phyloP scores from a whole-genome alignment of 1,140 invertebrate genomes.

The Ceratosolen solmsi region DNA sequence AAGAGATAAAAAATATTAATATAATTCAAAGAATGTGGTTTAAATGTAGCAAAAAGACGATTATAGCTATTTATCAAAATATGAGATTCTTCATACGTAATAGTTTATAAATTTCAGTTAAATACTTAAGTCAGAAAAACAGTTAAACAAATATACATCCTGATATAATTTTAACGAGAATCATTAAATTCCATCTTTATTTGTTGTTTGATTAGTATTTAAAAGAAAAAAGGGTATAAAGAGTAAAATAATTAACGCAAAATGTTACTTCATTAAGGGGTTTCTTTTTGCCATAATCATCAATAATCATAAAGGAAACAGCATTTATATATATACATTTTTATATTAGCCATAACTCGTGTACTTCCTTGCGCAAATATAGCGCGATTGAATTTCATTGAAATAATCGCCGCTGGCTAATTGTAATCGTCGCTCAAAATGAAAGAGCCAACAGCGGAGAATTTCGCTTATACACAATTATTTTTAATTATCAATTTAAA shows the following conservation, averaged over 20 bases:
- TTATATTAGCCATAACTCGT: slow-evolving; percentile 17
- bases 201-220: slow-evolving; percentile 14
- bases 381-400: slow-evolving; percentile 32
- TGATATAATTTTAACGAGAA: neutral
- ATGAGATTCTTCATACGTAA: too few relatives aligned
- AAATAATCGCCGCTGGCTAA: slow-evolving; percentile 18
- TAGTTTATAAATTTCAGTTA: too few relatives aligned
- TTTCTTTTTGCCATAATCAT: neutral
- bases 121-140: neutral
- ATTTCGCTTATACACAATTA: slow-evolving; percentile 36
- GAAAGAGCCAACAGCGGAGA: neutral
- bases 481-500: slow-evolving; percentile 49
- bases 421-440: slow-evolving; percentile 27
- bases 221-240: neutral
- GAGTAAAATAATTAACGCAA: slow-evolving; percentile 15
- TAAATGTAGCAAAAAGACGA: neutral
- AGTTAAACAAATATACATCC: neutral
- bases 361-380: neutral
- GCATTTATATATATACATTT: neutral
- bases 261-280: slow-evolving; percentile 21
- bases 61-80: too few relatives aligned
- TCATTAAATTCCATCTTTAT: slow-evolving; percentile 11
- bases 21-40: too few relatives aligned
- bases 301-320: slow-evolving; percentile 10
- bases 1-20: too few relatives aligned